phyloP scores from a whole-genome alignment of 2,888 invertebrate species.

The Cremastinae sp. region DNA sequence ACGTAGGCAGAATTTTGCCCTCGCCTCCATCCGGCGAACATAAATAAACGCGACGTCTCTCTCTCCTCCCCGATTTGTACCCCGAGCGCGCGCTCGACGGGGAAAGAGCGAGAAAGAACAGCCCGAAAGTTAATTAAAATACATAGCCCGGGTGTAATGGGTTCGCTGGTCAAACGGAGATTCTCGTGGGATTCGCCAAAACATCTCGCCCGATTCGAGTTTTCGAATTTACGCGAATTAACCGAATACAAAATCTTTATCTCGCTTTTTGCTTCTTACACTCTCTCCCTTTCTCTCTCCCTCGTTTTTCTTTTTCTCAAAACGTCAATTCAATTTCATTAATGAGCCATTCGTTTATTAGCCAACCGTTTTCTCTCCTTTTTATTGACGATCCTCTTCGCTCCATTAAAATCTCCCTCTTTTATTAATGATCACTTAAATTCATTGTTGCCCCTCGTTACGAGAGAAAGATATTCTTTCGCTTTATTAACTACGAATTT shows the following conservation, averaged over 20 bases:
- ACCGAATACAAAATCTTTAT: slow-evolving; percentile 25
- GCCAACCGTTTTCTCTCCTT: slow-evolving; percentile 1
- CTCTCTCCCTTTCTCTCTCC: background rate
- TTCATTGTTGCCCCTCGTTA: too few relatives aligned
- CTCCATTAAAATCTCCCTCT: slow-evolving; percentile 14
- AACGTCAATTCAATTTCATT: slow-evolving; percentile 36
- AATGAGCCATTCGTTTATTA: slow-evolving; percentile 39
- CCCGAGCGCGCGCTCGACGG: background rate
- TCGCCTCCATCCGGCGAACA: slow-evolving; percentile 67
- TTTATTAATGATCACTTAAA: background rate
- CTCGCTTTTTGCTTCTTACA: slow-evolving; percentile 7
- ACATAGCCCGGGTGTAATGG: slow-evolving; percentile 74
- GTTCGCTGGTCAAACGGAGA: slow-evolving; percentile 48
- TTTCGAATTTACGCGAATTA: slow-evolving; percentile 40
- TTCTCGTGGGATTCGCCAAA: slow-evolving; percentile 44
- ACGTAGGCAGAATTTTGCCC: slow-evolving; percentile 58
- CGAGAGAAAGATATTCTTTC: too few relatives aligned
- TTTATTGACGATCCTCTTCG: slow-evolving; percentile 11
- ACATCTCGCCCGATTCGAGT: slow-evolving; percentile 30
- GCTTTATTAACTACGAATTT: too few relatives aligned
- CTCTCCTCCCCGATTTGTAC: slow-evolving; percentile 66
- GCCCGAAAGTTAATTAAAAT: slow-evolving; percentile 77
- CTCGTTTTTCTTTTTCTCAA: background rate
- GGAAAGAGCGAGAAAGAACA: slow-evolving; percentile 48
- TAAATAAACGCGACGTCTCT: slow-evolving; percentile 76